These are phyloP conservation scores for Agrotis clavis DNA, from an alignment of 2,888 invertebrate genomes.

Conservation along the genomic window DNA sequence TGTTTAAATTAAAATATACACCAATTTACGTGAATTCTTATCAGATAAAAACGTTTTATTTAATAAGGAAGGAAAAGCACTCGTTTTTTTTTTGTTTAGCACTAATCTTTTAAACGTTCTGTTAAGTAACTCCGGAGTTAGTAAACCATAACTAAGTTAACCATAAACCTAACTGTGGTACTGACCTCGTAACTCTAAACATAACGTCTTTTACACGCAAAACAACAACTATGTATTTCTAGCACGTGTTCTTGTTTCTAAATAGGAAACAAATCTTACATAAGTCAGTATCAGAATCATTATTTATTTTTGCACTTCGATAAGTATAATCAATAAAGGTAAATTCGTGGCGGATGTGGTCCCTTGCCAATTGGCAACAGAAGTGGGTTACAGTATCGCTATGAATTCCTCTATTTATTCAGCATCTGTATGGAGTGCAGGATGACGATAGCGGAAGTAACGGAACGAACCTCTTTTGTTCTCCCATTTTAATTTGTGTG, in stretches of 20 bases:
- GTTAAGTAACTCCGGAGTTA: conserved; percentile 35
- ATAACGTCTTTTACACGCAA: conserved; percentile 35
- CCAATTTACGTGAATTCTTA: conserved; percentile 15
- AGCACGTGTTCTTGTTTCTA: conserved; percentile 38
- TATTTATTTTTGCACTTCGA: conserved; percentile 49
- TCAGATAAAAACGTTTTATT: conserved; percentile 23
- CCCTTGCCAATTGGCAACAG: conserved; percentile 68
- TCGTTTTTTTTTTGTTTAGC: conserved; percentile 30
- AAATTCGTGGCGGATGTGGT: conserved; percentile 56
- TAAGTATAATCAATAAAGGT: conserved; percentile 55
- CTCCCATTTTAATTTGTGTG: conserved; percentile 75
- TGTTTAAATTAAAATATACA: conserved; percentile 28
- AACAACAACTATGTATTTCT: conserved; percentile 37
- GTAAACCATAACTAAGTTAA: conserved; percentile 52
- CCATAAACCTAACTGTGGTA: conserved; percentile 44
- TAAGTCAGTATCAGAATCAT: conserved; percentile 37
- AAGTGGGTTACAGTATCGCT: conserved; percentile 72
- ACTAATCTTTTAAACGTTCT: conserved; percentile 35
- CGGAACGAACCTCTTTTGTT: conserved; percentile 78
- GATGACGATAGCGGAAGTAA: conserved; percentile 80
- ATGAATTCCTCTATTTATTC: conserved; percentile 71
- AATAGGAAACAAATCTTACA: conserved; percentile 30
- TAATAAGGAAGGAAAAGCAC: conserved; percentile 44
- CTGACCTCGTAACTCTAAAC: conserved; percentile 51
- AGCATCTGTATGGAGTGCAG: conserved; percentile 69